A percentile compares a stretch with the other conserved stretches of the same genome.
These are phyloP conservation scores for Drosophila ohnishii DNA, from an alignment of 1,140 invertebrate species.

Conservation along the genomic window DNA sequence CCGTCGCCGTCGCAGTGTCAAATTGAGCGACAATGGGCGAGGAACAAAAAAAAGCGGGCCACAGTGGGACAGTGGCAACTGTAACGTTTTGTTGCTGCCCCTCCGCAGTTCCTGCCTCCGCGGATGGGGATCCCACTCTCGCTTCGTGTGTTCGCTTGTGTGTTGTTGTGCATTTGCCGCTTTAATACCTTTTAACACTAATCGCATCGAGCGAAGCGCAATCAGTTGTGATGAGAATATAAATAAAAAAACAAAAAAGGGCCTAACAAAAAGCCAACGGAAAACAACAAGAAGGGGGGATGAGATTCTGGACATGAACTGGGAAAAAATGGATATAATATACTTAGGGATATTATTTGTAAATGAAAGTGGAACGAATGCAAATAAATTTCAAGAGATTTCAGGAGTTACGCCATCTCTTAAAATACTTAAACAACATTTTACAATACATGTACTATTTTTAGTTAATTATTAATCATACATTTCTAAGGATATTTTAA, in stretches of 20 bases:
- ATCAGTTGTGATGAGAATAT: conserved; percentile 82
- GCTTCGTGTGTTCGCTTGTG: conserved; percentile 10
- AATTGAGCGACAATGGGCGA: conserved; percentile 79
- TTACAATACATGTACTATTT: too few species aligned
- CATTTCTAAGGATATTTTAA: too few species aligned
- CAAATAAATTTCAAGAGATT: background rate
- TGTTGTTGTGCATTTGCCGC: conserved; percentile 79
- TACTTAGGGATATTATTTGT: too few species aligned
- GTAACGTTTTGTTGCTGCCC: conserved; percentile 73
- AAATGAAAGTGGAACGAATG: background rate
- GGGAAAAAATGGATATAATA: background rate
- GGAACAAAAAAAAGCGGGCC: conserved; percentile 61
- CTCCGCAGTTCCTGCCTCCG: conserved; percentile 13
- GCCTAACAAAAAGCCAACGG: conserved; percentile 53
- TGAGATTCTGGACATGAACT: conserved; percentile 45
- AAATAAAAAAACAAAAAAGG: conserved; percentile 65
- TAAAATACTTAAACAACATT: background rate
- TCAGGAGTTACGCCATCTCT: background rate
- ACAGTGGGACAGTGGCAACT: conserved; percentile 80
- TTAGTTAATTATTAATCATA: too few species aligned
- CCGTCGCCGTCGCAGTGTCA: conserved; percentile 54
- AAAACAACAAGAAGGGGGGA: conserved; percentile 26
- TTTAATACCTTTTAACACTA: conserved; percentile 82
- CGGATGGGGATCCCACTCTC: conserved; percentile 26
- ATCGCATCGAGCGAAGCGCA: conserved; percentile 80